phyloP scores from a whole-genome alignment of 2,888 invertebrate genomes.

The Scaptomyza reducta region DNA sequence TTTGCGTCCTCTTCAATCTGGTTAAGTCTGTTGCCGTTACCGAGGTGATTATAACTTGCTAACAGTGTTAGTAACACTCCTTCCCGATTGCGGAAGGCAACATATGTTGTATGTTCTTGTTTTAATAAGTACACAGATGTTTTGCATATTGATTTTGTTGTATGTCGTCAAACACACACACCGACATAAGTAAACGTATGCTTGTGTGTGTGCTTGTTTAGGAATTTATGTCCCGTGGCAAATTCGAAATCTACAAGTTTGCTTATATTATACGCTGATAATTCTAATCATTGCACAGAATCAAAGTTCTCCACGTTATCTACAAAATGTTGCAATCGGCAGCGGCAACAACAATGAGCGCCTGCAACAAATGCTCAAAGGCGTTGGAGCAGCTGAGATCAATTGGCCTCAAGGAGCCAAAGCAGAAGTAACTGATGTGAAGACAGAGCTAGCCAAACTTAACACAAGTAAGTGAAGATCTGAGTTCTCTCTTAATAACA shows the following conservation, averaged over 20 bases:
- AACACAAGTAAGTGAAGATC: constrained; percentile 71
- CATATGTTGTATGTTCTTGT: constrained; percentile 40
- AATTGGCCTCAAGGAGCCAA: constrained; percentile 80
- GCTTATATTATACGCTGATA: constrained; percentile 18
- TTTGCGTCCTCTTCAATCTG: constrained; percentile 29
- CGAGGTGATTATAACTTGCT: constrained; percentile 35
- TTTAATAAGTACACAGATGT: constrained; percentile 39
- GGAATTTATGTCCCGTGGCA: constrained; percentile 44
- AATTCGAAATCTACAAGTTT: constrained; percentile 13
- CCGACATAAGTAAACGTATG: neutral
- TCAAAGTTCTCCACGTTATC: constrained; percentile 72
- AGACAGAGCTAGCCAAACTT: constrained; percentile 82
- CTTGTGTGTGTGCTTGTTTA: constrained; percentile 2
- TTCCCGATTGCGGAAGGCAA: neutral
- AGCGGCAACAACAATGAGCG: constrained; percentile 71
- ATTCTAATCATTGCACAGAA: constrained; percentile 59
- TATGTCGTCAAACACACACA: constrained; percentile 45
- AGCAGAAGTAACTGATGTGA: constrained; percentile 73
- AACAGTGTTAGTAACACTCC: neutral
- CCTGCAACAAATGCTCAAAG: constrained; percentile 82
- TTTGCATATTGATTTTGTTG: constrained; percentile 56
- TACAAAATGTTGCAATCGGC: constrained; percentile 58
- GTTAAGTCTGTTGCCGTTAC: constrained; percentile 18
- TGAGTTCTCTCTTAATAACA: too few relatives aligned
- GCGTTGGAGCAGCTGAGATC: constrained; percentile 69